phyloP scores from a whole-genome alignment of 1,140 invertebrate genomes.

The Eumeta japonica region DNA sequence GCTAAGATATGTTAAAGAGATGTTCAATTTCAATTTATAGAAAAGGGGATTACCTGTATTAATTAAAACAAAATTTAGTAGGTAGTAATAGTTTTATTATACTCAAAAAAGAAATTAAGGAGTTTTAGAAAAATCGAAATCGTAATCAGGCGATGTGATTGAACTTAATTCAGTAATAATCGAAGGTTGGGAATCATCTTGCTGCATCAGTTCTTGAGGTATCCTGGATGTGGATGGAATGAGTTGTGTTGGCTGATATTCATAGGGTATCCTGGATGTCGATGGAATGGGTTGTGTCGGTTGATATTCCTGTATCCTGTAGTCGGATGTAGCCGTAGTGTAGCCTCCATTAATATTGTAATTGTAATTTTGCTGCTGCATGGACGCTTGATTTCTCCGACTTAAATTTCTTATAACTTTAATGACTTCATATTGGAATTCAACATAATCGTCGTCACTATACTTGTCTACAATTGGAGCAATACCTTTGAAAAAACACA shows the following conservation, averaged over 20 bases:
- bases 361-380: conserved; percentile 19
- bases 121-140: neutral
- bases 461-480: conserved; percentile 23
- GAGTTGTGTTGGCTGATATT: too few species aligned
- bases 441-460: conserved; percentile 20
- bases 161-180: conserved; percentile 4
- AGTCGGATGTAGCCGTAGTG: conserved; percentile 17
- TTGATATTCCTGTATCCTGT: conserved; percentile 20
- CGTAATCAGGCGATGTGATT: conserved; percentile 4
- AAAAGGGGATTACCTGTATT: conserved; percentile 4
- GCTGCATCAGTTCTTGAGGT: conserved; percentile 10
- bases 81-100: conserved; percentile 4
- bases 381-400: conserved; percentile 18
- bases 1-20: conserved; percentile 2
- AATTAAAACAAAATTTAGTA: conserved; percentile 5
- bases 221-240: too few species aligned
- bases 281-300: too few species aligned
- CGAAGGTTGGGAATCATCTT: conserved; percentile 2
- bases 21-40: conserved; percentile 4
- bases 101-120: conserved; percentile 2
- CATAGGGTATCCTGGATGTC: too few species aligned
- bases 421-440: conserved; percentile 21
- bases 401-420: conserved; percentile 21
- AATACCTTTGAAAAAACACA: conserved; percentile 25
- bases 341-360: conserved; percentile 18